Evolutionary conservation across 2,797 vertebrate species (phyloP), one percentile per base, ranked within the genome.

Genomic region (Enteromius paludinosus): DNA sequence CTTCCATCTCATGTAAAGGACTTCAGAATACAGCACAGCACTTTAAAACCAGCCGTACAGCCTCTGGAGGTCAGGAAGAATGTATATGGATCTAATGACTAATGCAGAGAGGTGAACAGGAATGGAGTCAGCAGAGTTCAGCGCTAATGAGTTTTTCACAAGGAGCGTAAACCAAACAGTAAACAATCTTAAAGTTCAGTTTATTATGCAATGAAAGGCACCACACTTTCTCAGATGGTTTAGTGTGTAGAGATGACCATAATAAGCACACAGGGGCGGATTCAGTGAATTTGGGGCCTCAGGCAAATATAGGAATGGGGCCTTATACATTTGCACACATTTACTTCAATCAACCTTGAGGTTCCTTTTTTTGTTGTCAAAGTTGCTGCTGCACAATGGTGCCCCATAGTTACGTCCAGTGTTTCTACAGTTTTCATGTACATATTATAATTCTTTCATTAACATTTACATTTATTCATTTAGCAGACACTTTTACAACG

Each of bases 1-100:
- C 23, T 69, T 68, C 17, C 77, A 69, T 28, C 35, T 30, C 20
- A 43, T 45, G 54, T 68, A 52, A 66, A 70, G 23, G 18, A 70
- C 65, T 23, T 61, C 7, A 61, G 59, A 75, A 54, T 59, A 47
- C 25, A 69, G 47, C 25, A 33, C 20, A 54, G 28, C n/a, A 23
- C 30, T 25, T 23, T 10, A 68, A 78, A 78, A 78, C 20, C 61
- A 54, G 78, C 11, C 12, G 7, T 30, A 30, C 35, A 14, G 69
- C 35, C 23, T 54, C 38, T 12, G 49, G 49, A 56, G 47, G 3
- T 2, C 65, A 30, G 11, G 38, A 62, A 18, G 20, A 25, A 78
- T 38, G 30, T 35, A 54, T 49, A 38, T 35, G 30, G 61, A 52
- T 66, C 62, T 66, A 49, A 52, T 38, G 76, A 38, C 30, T 52